phyloP scores from a whole-genome alignment of 2,113 vertebrate genomes.

The Megalops atlanticus region DNA sequence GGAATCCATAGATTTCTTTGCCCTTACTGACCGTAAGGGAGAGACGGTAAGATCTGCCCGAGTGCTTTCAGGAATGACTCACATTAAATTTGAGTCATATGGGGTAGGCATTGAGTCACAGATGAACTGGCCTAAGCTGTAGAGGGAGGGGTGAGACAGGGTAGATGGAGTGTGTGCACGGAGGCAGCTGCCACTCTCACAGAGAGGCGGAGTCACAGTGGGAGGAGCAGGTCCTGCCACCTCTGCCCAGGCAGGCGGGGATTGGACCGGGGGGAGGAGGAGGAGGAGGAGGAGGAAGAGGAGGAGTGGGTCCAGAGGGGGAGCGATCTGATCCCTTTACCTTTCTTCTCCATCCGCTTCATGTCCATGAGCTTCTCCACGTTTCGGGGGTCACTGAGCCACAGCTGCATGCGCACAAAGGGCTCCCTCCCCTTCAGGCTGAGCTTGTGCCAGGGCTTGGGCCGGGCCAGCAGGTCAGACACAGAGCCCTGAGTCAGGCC shows the following conservation, averaged over 20 bases:
- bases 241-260: neutral
- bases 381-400: constrained; percentile 94
- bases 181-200: neutral
- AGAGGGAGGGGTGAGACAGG: too few species aligned
- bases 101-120: too few species aligned
- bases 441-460: constrained; percentile 98
- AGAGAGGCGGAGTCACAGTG: neutral
- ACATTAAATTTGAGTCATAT: too few species aligned
- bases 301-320: neutral
- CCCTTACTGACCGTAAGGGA: neutral
- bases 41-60: too few species aligned
- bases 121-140: too few species aligned
- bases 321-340: constrained; percentile 58
- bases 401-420: constrained; percentile 89
- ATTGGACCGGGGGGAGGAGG: neutral
- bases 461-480: constrained; percentile 94
- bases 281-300: neutral
- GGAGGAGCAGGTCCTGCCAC: neutral
- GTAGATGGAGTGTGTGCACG: too few species aligned
- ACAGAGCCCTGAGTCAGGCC: constrained; percentile 97
- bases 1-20: neutral
- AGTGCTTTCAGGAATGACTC: too few species aligned
- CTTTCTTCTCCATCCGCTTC: constrained; percentile 97
- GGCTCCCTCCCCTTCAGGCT: constrained; percentile 90
- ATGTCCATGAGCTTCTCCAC: constrained; percentile 96